Evolutionary conservation across 2,113 vertebrate genomes (phyloP).

Genomic region (Panurus biarmicus): DNA sequence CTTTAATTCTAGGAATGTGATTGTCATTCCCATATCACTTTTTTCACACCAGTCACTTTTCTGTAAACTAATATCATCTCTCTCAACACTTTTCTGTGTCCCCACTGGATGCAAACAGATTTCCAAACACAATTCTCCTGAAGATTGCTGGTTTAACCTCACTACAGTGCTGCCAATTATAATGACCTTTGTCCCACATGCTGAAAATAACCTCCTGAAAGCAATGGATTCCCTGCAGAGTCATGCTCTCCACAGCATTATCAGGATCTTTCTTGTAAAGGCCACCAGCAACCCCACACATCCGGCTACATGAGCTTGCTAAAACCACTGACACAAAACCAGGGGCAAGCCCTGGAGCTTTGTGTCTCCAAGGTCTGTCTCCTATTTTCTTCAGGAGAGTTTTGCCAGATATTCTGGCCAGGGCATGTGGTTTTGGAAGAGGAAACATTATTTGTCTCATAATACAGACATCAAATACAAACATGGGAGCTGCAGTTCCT

Average conservation of each 20-base stretch:
- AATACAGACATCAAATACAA: constrained; percentile 45
- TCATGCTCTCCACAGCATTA: not conserved
- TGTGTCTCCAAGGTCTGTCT: not conserved
- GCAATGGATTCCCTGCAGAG: not conserved
- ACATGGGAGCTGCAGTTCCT: constrained; percentile 42
- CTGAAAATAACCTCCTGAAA: constrained; percentile 19
- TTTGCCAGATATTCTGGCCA: constrained; percentile 25
- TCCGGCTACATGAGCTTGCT: rapidly evolving
- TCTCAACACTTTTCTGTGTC: not conserved
- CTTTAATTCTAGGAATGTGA: not conserved
- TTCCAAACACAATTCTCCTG: not conserved
- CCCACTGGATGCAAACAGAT: not conserved
- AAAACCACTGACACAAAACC: not conserved
- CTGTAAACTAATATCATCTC: not conserved
- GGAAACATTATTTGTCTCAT: constrained; percentile 32
- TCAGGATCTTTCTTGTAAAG: not conserved
- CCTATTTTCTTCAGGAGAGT: not conserved
- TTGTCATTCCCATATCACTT: not conserved
- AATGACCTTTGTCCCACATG: not conserved
- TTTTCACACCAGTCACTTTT: not conserved
- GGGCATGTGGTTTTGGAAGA: constrained; percentile 29
- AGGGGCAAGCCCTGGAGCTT: not conserved
- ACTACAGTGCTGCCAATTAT: not conserved
- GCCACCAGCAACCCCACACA: not conserved
- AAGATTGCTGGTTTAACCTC: not conserved